Evolutionary conservation across 2,113 vertebrate genomes (phyloP), one percentile per base, ranked within the genome.

Genomic region (Rhinichthys klamathensis): DNA sequence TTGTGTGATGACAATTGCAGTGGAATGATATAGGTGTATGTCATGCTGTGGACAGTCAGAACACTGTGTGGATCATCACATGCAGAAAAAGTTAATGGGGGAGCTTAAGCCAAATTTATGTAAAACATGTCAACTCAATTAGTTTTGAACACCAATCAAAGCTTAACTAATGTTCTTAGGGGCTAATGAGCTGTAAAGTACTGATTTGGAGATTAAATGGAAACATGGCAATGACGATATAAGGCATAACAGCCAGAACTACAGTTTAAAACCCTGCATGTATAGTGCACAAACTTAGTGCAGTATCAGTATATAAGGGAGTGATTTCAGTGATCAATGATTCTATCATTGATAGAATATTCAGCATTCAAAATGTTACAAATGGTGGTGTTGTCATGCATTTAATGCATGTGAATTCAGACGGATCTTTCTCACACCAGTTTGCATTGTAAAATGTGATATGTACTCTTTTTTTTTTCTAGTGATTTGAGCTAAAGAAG

Each of bases 91-190:
- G 78, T 67, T 51, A 5, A 81, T 51, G 44, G n/a, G 35, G 1
- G 10, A 35, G 18, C n/a, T 16, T 10, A 46, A 44, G 41, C 46
- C 44, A 35, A 32, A 51, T 69, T 23, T 15, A 32, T 81, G 61
- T 69, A 65, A 32, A 81, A 81, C 61, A 81, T 51, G 79, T 35
- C 27, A n/a, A 27, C 16, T 58, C 49, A 41, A 58, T 82, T 82
- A 72, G 80, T n/a, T 49, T 49, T 69, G 61, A 82, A 82, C 63
- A 69, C 18, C 41, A 82, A 69, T 54, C 80, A 82, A 82, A 82
- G 61, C 80, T 56, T 70, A 49, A 72, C 23, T 58, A 72, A 82
- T 58, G 80, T 72, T 82, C 80, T 56, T 25, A n/a, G 16, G 2
- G 30, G 18, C 49, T 72, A 82, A 82, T 72, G 80, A 72, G 21